phyloP scores from a whole-genome alignment of 2,888 invertebrate species.

The Chouioia cunea region DNA sequence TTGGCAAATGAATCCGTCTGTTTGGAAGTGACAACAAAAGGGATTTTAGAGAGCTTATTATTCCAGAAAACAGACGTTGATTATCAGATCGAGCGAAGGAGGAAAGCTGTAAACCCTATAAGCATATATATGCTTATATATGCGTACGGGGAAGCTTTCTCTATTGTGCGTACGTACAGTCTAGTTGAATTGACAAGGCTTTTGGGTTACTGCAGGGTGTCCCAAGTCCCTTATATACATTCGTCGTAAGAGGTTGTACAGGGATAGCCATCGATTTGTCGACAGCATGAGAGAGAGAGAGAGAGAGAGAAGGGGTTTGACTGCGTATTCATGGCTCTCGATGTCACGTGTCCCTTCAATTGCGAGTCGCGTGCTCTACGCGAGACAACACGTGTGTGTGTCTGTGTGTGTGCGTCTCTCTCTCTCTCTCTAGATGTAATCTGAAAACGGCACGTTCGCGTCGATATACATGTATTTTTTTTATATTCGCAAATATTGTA shows the following conservation, averaged over 20 bases:
- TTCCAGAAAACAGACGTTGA: no score
- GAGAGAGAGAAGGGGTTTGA: conserved; percentile 57
- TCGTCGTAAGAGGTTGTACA: conserved; percentile 27
- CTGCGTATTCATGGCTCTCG: conserved; percentile 60
- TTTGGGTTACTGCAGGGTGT: no score
- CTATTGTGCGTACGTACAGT: conserved; percentile 2
- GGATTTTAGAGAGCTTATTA: no score
- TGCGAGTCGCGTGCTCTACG: conserved; percentile 52
- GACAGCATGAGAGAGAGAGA: no score
- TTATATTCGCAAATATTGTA: no score
- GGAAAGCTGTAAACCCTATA: no score
- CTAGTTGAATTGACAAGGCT: background rate
- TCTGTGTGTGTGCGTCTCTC: conserved; percentile 1
- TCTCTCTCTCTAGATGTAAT: background rate
- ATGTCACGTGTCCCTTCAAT: conserved; percentile 63
- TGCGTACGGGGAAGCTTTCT: no score
- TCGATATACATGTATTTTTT: background rate
- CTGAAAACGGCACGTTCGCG: conserved; percentile 18
- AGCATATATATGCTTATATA: no score
- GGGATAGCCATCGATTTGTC: conserved; percentile 58
- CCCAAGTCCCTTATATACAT: conserved; percentile 1
- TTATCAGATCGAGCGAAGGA: no score
- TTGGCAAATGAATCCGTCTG: no score
- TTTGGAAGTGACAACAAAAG: no score
- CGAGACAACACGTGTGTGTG: conserved; percentile 15